A percentile compares a stretch with the other conserved stretches of the same genome.
Conservation (phyloP, 2,113 vertebrate genomes). For the Harpagus bidentatus region DNA sequence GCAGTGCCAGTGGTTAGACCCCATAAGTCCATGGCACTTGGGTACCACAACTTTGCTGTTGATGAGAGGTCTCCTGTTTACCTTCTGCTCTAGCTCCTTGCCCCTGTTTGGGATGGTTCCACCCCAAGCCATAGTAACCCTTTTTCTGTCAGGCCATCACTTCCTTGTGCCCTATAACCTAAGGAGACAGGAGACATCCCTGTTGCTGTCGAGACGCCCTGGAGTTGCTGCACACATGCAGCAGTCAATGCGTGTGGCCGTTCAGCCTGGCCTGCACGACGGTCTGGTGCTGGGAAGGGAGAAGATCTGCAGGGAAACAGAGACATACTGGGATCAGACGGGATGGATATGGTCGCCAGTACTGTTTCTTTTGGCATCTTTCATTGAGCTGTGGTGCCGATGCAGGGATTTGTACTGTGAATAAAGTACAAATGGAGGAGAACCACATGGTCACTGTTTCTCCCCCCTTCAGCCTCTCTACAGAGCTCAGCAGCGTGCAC, state of each 20-base stretch:
- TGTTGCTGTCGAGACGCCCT: neutral
- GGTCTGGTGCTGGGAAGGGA: neutral
- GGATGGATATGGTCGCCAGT: neutral
- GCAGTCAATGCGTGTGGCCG: fast-evolving
- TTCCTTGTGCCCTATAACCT: neutral
- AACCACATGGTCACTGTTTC: neutral
- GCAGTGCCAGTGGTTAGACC: neutral
- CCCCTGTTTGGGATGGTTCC: neutral
- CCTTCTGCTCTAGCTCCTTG: neutral
- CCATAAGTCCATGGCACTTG: neutral
- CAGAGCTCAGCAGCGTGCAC: neutral
- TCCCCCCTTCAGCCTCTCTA: neutral
- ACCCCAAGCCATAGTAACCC: neutral
- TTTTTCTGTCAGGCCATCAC: neutral
- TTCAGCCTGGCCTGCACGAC: fast-evolving
- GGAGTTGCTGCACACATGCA: neutral
- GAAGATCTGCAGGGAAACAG: neutral
- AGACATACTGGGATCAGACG: neutral
- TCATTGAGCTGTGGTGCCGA: neutral
- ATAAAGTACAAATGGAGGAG: neutral
- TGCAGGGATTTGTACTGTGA: neutral
- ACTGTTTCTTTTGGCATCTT: neutral
- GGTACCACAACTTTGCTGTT: neutral
- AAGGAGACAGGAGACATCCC: neutral
- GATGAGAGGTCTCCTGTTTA: neutral